Conservation (phyloP, 2,888 invertebrate species). For the Phlogophora meticulosa region DNA sequence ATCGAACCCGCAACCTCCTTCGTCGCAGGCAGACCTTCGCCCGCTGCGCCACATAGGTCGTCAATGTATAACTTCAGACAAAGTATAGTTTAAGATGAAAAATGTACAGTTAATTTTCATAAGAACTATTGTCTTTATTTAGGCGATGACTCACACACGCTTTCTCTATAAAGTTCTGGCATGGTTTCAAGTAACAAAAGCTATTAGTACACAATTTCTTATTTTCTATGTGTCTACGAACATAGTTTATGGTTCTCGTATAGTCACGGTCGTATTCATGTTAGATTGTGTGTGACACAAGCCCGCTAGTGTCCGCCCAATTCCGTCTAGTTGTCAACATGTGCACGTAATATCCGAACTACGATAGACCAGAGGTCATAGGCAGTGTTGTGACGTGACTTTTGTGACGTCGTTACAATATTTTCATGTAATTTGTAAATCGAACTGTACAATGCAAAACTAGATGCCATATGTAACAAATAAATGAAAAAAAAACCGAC, state of each 20-base stretch:
- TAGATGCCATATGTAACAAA: neutral
- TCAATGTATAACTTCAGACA: too few relatives aligned
- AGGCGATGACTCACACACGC: constrained; percentile 2
- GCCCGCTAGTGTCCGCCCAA: constrained; percentile 23
- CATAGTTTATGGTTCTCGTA: constrained; percentile 19
- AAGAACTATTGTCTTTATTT: constrained; percentile 12
- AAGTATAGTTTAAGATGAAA: too few relatives aligned
- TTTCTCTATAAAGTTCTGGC: constrained; percentile 28
- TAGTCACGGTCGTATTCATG: constrained; percentile 31
- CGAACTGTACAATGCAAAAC: neutral
- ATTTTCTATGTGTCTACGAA: constrained; percentile 1
- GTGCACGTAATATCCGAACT: constrained; percentile 50
- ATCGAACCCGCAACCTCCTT: too few relatives aligned
- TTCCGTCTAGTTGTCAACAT: constrained; percentile 43
- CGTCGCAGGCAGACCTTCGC: too few relatives aligned
- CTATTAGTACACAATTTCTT: constrained; percentile 21
- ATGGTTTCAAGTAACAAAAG: constrained; percentile 31
- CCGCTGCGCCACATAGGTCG: too few relatives aligned
- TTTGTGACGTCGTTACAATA: constrained; percentile 21
- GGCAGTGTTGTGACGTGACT: constrained; percentile 27
- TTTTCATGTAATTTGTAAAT: constrained; percentile 11
- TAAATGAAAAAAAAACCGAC: neutral
- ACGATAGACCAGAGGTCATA: constrained; percentile 37
- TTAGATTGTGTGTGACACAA: constrained; percentile 38
- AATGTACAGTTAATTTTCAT: neutral